Evolutionary conservation across 2,113 vertebrate genomes (phyloP).

Genomic region (Rhinichthys klamathensis): DNA sequence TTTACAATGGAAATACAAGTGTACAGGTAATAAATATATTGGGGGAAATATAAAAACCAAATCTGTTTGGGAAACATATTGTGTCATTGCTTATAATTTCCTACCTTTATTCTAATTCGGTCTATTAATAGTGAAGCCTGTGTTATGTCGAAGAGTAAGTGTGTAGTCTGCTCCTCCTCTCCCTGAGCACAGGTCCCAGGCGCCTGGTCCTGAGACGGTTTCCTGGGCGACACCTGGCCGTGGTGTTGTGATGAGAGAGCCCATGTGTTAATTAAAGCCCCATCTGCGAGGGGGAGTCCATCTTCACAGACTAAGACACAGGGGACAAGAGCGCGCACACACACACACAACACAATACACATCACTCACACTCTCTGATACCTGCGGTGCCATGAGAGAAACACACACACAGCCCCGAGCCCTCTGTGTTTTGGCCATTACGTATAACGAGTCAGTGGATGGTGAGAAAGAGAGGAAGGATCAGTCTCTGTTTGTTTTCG

Average conservation of each 20-base stretch:
- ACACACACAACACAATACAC: conserved; percentile 51
- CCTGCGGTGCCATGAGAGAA: conserved; percentile 33
- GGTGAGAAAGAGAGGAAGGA: conserved; percentile 17
- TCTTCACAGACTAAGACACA: conserved; percentile 60
- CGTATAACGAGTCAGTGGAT: conserved; percentile 48
- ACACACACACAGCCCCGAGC: conserved; percentile 44
- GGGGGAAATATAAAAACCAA: too few species aligned
- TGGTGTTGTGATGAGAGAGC: conserved; percentile 56
- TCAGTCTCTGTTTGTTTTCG: conserved; percentile 46
- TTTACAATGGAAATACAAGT: background rate
- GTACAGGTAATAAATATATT: background rate
- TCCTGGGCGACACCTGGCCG: conserved; percentile 60
- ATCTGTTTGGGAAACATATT: background rate
- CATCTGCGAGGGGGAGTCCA: conserved; percentile 64
- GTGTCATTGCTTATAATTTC: background rate
- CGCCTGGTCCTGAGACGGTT: conserved; percentile 50
- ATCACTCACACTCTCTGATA: conserved; percentile 26
- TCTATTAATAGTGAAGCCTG: background rate
- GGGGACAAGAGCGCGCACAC: conserved; percentile 44
- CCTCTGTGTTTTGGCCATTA: conserved; percentile 54
- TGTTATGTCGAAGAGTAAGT: conserved; percentile 11
- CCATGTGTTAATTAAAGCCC: conserved; percentile 71
- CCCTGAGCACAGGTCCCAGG: conserved; percentile 43
- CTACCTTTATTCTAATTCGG: background rate
- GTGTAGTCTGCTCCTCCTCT: conserved; percentile 26